Evolutionary conservation across 2,797 vertebrate genomes (phyloP), one percentile per base, ranked within the genome.

Genomic region (Vultur gryphus): DNA sequence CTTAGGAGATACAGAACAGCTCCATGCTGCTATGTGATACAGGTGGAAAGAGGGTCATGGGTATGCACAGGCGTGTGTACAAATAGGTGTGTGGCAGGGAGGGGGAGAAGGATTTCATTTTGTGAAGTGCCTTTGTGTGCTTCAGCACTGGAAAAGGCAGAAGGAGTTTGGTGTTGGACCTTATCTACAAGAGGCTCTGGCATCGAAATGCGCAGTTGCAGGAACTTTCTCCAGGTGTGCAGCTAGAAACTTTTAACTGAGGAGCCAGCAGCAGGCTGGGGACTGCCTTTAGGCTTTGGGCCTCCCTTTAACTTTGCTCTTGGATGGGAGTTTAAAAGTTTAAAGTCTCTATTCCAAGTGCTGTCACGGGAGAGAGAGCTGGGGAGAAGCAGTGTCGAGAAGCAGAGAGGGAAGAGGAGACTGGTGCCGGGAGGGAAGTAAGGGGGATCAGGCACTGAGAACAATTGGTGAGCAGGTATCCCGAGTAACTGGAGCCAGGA

Each of bases 381-480:
- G 91, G 43, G 82, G 54, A 87, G 92, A 90, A 97, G 87, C 70
- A 84, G 86, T 70, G 84, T 76, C 6, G 28, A 90, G 93, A 92
- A 95, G 52, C 29, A 48, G 51, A 49, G 64, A 79, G 76, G 66
- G 81, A 95, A 76, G 82, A 91, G 44, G 88, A 94, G 69, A 33
- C 77, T 62, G 62, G 55, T 84, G 73, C 78, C 8, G 57, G 87
- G 92, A 95, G 91, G 92, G 78, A 90, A 96, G 92, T 94, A 72
- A 82, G 92, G 84, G 84, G 89, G 91, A 97, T 98, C 97, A 95
- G 96, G 96, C 96, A 87, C 95, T 84, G 97, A 96, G 97, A 98
- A 97, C 97, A 98, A 97, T 94, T 97, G 97, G 87, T 91, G 96
- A 97, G 96, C 98, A 98, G 98, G 98, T 98, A 98, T 98, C 97